Conservation (phyloP, 2,888 invertebrate species). For the Oligia fasciuncula region DNA sequence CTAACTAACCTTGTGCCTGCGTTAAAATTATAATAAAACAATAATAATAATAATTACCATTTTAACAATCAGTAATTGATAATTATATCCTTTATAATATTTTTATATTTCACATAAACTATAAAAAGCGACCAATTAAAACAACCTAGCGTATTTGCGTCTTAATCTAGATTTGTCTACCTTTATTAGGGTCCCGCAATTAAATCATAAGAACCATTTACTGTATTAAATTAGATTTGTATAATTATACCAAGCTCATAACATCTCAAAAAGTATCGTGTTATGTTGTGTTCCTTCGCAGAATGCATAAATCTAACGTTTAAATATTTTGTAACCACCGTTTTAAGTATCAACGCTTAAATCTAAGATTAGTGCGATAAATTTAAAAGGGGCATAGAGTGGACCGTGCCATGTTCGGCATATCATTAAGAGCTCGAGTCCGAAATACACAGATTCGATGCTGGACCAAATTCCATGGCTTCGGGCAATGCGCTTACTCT, state of each 20-base stretch:
- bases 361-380: slow-evolving; percentile 55
- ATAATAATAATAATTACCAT: slow-evolving; percentile 17
- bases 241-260: slow-evolving; percentile 12
- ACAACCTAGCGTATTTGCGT: slow-evolving; percentile 28
- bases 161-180: slow-evolving; percentile 43
- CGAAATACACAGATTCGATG: slow-evolving; percentile 45
- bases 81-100: slow-evolving; percentile 14
- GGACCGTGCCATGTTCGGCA: slow-evolving; percentile 56
- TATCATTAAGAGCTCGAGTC: slow-evolving; percentile 52
- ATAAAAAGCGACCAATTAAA: slow-evolving; percentile 47
- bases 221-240: slow-evolving; percentile 15
- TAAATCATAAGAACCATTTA: slow-evolving; percentile 32
- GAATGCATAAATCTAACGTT: slow-evolving; percentile 51
- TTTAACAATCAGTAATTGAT: slow-evolving; percentile 25
- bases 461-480: slow-evolving; percentile 42
- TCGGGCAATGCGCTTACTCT: slow-evolving; percentile 15
- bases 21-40: slow-evolving; percentile 35
- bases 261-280: slow-evolving; percentile 32
- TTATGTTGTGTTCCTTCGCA: slow-evolving; percentile 30
- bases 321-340: slow-evolving; percentile 59
- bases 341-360: slow-evolving; percentile 52
- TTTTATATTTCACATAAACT: slow-evolving; percentile 27
- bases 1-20: slow-evolving; percentile 39
- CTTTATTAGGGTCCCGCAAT: slow-evolving; percentile 49
- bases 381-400: slow-evolving; percentile 55